A percentile compares a stretch with the other conserved stretches of the same genome.
phyloP scores from a whole-genome alignment of 2,888 invertebrate genomes.

The Galerucella pusilla region DNA sequence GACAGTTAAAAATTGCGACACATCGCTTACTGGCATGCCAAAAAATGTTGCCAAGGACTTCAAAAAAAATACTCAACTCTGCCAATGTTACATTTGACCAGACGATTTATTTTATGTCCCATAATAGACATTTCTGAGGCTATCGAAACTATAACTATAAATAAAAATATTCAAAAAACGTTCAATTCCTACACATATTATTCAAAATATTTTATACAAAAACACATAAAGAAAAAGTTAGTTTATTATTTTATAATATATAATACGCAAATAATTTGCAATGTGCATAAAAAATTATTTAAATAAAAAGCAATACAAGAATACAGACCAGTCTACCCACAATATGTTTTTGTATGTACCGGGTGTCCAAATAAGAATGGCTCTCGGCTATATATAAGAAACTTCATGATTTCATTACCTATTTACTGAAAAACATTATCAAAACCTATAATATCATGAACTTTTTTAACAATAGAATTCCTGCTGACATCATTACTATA shows the following conservation, averaged over 20 bases:
- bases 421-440: slow-evolving; percentile 41
- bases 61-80: not conserved
- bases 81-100: slow-evolving; percentile 13
- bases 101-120: slow-evolving; percentile 4
- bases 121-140: not conserved
- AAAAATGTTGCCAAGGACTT: slow-evolving; percentile 13
- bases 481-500: slow-evolving; percentile 50
- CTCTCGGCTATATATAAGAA: no score
- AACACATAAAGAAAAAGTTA: not conserved
- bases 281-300: not conserved
- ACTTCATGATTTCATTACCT: no score
- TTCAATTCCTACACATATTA: not conserved
- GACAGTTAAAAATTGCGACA: slow-evolving; percentile 2
- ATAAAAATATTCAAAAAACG: not conserved
- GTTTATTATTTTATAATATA: not conserved
- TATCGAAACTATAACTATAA: no score
- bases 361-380: no score
- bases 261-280: not conserved
- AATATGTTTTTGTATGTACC: not conserved
- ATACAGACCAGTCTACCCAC: not conserved
- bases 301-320: not conserved
- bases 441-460: slow-evolving; percentile 52
- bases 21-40: not conserved
- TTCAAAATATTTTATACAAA: not conserved
- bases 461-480: slow-evolving; percentile 52